Evolutionary conservation across 2,797 vertebrate genomes (phyloP).

Genomic region (Chelon auratus): DNA sequence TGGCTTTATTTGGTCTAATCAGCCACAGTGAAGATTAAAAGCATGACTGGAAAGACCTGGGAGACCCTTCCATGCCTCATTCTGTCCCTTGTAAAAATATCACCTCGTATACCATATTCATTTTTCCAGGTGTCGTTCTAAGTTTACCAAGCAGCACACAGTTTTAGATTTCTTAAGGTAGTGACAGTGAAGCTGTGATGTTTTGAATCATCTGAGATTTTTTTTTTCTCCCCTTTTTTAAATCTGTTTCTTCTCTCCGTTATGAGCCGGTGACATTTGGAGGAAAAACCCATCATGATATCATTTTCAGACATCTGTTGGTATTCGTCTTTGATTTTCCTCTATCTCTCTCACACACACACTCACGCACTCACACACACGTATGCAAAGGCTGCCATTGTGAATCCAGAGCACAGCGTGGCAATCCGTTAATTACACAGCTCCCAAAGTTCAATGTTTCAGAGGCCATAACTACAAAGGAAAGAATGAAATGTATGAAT

Average conservation of each 20-base stretch:
- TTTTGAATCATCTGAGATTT: conserved; percentile 21
- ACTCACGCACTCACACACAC: neutral
- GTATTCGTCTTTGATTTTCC: conserved; percentile 44
- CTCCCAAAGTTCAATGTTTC: conserved; percentile 68
- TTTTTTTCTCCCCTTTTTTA: neutral
- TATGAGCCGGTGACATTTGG: conserved; percentile 49
- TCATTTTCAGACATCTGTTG: conserved; percentile 52
- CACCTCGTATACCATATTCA: neutral
- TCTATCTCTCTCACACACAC: neutral
- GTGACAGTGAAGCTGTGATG: conserved; percentile 12
- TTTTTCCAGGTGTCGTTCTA: neutral
- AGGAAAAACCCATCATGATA: conserved; percentile 38
- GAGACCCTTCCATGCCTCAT: neutral
- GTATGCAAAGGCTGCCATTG: conserved; percentile 13
- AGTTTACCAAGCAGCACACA: conserved; percentile 3
- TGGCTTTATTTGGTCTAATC: too few relatives aligned
- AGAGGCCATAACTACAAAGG: conserved; percentile 66
- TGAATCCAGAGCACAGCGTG: conserved; percentile 46
- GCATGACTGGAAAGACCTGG: too few relatives aligned
- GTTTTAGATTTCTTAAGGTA: neutral
- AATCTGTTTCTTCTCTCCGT: conserved; percentile 18
- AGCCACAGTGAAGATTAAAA: too few relatives aligned
- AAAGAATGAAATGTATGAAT: conserved; percentile 67
- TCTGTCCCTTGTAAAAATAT: neutral
- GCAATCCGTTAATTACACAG: conserved; percentile 60